Evolutionary conservation across 2,113 vertebrate species (phyloP).

Genomic region (Trochalopteron elliotii): DNA sequence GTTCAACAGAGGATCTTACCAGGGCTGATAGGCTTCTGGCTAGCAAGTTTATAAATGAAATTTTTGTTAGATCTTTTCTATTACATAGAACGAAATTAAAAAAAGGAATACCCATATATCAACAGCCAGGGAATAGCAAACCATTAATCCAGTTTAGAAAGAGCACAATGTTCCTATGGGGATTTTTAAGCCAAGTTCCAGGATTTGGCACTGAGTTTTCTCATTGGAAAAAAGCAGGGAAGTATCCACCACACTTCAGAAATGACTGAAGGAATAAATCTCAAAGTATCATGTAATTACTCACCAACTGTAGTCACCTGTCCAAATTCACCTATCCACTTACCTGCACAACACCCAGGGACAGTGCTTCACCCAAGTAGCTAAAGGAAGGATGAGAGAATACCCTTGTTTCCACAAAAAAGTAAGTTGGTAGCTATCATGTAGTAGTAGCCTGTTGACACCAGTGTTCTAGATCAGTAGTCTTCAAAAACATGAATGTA

Average conservation of each 20-base stretch:
- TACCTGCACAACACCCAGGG: background rate
- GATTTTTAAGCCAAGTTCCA: background rate
- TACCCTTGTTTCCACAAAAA: background rate
- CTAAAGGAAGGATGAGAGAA: background rate
- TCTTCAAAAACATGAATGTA: background rate
- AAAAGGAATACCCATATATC: background rate
- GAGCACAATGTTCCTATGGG: background rate
- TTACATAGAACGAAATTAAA: background rate
- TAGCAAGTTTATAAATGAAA: background rate
- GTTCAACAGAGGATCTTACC: background rate
- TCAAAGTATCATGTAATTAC: background rate
- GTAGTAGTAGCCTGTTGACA: background rate
- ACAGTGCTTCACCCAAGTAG: background rate
- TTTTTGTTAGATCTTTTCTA: background rate
- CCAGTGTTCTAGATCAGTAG: background rate
- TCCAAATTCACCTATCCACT: background rate
- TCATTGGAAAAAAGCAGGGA: background rate
- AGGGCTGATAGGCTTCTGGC: background rate
- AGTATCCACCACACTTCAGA: background rate
- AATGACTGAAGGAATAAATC: background rate
- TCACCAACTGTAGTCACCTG: background rate
- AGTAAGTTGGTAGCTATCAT: background rate
- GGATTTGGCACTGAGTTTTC: background rate
- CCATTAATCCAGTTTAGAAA: background rate
- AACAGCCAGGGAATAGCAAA: background rate